These are phyloP conservation scores for Dione juno DNA, from an alignment of 2,888 invertebrate genomes.

Conservation along the genomic window DNA sequence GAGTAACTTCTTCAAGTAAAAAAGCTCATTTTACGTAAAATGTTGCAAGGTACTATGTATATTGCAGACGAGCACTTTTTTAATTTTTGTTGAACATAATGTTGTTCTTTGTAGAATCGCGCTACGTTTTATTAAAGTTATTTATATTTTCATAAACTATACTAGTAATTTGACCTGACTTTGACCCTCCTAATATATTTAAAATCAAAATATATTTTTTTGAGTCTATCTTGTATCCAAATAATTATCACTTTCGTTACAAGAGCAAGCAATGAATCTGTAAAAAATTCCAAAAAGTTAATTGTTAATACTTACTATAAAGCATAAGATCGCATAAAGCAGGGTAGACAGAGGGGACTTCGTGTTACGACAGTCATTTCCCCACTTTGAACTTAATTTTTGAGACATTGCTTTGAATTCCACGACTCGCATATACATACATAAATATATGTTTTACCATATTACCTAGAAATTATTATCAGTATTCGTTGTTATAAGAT, in stretches of 20 bases:
- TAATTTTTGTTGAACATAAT: constrained; percentile 11
- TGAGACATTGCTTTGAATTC: too few relatives aligned
- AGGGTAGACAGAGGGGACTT: too few relatives aligned
- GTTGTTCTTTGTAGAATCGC: constrained; percentile 1
- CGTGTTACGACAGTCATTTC: too few relatives aligned
- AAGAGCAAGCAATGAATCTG: not conserved
- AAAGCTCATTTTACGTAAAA: constrained; percentile 13
- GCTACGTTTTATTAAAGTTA: not conserved
- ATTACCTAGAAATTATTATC: too few relatives aligned
- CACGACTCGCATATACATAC: too few relatives aligned
- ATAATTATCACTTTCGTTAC: not conserved
- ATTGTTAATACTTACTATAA: too few relatives aligned
- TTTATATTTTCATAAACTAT: constrained; percentile 2
- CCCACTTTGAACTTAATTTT: too few relatives aligned
- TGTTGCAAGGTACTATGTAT: constrained; percentile 8
- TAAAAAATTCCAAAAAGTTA: too few relatives aligned
- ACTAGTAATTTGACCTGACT: not conserved
- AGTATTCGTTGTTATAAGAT: too few relatives aligned
- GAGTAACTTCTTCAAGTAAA: constrained; percentile 14
- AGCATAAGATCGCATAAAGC: too few relatives aligned
- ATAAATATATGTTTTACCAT: too few relatives aligned
- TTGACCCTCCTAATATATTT: not conserved
- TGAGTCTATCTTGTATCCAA: not conserved
- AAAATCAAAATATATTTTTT: not conserved
- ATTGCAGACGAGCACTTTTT: constrained; percentile 11